Conservation (phyloP, 1,140 invertebrate genomes). For the Anoplolepis gracilipes region DNA sequence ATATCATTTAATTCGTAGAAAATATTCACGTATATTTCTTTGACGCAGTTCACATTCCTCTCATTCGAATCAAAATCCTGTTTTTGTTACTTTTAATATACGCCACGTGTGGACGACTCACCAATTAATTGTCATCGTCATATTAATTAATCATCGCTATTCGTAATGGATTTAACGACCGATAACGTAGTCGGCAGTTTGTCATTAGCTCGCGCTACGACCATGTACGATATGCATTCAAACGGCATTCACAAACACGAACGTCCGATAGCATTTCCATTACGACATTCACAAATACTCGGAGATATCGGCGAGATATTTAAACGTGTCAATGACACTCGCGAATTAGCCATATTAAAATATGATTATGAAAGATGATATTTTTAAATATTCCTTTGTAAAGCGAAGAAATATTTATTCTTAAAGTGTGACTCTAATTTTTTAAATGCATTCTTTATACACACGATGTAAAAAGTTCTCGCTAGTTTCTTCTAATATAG, state of each 20-base stretch:
- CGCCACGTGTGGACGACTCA: slow-evolving; percentile 1
- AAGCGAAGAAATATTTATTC: neutral
- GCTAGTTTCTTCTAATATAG: neutral
- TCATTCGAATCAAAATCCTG: neutral
- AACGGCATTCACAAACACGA: slow-evolving; percentile 51
- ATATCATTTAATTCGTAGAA: neutral
- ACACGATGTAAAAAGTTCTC: neutral
- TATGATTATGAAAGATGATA: slow-evolving; percentile 5
- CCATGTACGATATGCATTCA: slow-evolving; percentile 27
- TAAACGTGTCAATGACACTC: slow-evolving; percentile 23
- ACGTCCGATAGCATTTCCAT: slow-evolving; percentile 53
- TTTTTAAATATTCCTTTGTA: neutral
- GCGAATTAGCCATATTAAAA: slow-evolving; percentile 20
- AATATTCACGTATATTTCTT: slow-evolving; percentile 3
- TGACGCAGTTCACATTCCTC: too few relatives aligned
- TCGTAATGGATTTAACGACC: slow-evolving; percentile 53
- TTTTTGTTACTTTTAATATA: slow-evolving; percentile 1
- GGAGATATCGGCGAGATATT: slow-evolving; percentile 45
- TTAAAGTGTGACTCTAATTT: neutral
- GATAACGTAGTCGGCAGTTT: slow-evolving; percentile 52
- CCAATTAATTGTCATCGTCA: slow-evolving; percentile 47
- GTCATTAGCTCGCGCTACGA: slow-evolving; percentile 32
- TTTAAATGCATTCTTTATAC: neutral
- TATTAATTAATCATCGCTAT: slow-evolving; percentile 58
- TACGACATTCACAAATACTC: slow-evolving; percentile 36